Base-by-base conservation (phyloP, 2,888 invertebrate species). In the Alloplasta piceator region DNA sequence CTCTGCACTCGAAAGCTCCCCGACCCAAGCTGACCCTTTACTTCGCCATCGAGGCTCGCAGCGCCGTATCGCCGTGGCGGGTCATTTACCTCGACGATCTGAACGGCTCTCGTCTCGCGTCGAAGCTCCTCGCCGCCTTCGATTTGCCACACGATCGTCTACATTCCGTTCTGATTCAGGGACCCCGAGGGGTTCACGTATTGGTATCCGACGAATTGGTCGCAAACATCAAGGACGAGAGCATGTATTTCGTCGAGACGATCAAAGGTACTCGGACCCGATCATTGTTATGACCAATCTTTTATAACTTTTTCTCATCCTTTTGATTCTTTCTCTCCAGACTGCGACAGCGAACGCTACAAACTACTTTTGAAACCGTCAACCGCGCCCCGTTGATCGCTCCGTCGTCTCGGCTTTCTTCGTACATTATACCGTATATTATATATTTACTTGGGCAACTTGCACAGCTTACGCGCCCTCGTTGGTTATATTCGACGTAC, bases 171-270 rank as follows among this genome's bases (percentile, higher is more conserved):
- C 95, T 96, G 84, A 94, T 97, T 64, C 95, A 95, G 86, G 98
- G 98, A 0, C 98, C 98, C 0, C 95, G 96, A 85, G 96, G 96
- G 12, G 96, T 98, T 6, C 96, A 96, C 86, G 96, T 98, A 0
- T 94, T 96, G 48, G 94, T 98, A 36, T 97, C 96, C 46, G 97
- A 98, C 91, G 98, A 98, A 87, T 95, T 98, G 67, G 95, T 98
- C 12, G 95, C 95, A 41, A 97, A 98, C 91, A 94, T 98, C 85
- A 96, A 96, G 83, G 97, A 98, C 91, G 95, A 96, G 87, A 94
- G 96, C 83, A 94, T 96, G 92, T 96, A 95, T 91, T 92, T 94
- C 76, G 92, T 96, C 78, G 95, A 96, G 90, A 92, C 93, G 26
- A 91, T 93, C 77, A 93, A 93, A 92, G 94, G 94, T 94, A 85